Percentiles rank a stretch among this genome's conserved stretches.
phyloP scores from a whole-genome alignment of 2,888 invertebrate genomes.

The Chalcosyrphus nemorum region DNA sequence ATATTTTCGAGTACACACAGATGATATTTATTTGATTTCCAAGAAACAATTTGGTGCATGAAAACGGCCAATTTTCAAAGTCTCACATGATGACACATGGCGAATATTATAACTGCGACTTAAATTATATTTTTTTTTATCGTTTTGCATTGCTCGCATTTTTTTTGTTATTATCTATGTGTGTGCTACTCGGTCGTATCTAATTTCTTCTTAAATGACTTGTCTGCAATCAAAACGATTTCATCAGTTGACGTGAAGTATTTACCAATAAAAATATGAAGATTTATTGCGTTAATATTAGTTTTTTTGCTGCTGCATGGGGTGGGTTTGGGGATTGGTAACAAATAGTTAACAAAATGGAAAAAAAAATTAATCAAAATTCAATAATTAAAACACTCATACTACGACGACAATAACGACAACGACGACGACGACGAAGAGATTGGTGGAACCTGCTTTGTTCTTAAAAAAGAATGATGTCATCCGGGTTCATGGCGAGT shows the following conservation, averaged over 20 bases:
- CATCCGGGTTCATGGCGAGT: slow-evolving; percentile 71
- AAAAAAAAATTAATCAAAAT: slow-evolving; percentile 45
- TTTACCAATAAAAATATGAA: not conserved
- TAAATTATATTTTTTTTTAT: slow-evolving; percentile 12
- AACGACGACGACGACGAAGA: slow-evolving; percentile 16
- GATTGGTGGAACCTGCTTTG: slow-evolving; percentile 70
- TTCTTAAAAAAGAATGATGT: slow-evolving; percentile 71
- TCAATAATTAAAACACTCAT: slow-evolving; percentile 38
- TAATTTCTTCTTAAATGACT: slow-evolving; percentile 28
- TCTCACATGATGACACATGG: slow-evolving; percentile 5
- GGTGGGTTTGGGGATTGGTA: not conserved
- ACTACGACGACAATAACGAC: not conserved
- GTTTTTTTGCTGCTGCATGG: not conserved
- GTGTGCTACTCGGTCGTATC: not conserved
- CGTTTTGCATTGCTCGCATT: slow-evolving; percentile 11
- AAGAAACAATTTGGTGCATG: slow-evolving; percentile 3
- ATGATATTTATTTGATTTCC: slow-evolving; percentile 5
- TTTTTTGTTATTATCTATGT: not conserved
- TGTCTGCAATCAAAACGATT: slow-evolving; percentile 27
- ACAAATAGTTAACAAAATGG: not conserved
- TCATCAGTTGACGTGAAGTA: slow-evolving; percentile 31
- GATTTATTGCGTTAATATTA: slow-evolving; percentile 21
- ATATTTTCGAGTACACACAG: too few relatives aligned
- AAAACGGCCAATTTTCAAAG: slow-evolving; percentile 15
- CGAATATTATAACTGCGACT: slow-evolving; percentile 8